These are phyloP conservation scores for Zingel zingel DNA, from an alignment of 2,113 vertebrate genomes.

Conservation along the genomic window DNA sequence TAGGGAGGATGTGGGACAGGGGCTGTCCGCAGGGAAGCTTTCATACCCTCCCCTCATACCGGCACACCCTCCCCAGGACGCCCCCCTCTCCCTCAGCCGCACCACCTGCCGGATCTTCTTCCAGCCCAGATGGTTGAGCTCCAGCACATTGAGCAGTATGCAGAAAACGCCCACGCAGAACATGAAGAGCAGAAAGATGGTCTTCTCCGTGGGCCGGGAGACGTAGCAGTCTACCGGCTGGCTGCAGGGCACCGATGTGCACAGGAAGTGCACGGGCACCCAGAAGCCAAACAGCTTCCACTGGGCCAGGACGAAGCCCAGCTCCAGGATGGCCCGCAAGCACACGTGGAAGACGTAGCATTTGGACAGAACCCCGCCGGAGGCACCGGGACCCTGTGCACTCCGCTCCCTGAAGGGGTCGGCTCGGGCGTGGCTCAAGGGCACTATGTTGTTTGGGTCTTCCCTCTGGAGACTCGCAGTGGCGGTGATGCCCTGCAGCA, in stretches of 20 bases:
- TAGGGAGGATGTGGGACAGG: conserved; percentile 70
- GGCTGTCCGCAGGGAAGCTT: conserved; percentile 69
- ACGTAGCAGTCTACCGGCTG: conserved; percentile 85
- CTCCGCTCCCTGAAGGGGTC: conserved; percentile 3
- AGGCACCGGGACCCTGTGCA: neutral
- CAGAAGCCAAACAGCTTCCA: conserved; percentile 86
- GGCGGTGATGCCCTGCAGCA: conserved; percentile 70
- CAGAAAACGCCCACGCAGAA: conserved; percentile 84
- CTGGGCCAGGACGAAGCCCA: conserved; percentile 82
- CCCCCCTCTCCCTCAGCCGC: conserved; percentile 38
- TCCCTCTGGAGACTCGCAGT: conserved; percentile 72
- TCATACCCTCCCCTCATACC: conserved; percentile 57
- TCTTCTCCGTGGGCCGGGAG: conserved; percentile 86
- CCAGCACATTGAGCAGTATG: conserved; percentile 83
- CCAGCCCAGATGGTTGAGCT: conserved; percentile 87
- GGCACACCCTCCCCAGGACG: conserved; percentile 33
- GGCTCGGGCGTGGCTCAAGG: conserved; percentile 18
- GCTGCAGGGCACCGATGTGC: conserved; percentile 74
- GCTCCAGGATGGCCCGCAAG: conserved; percentile 80
- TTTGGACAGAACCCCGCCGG: conserved; percentile 82
- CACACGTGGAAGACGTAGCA: conserved; percentile 85
- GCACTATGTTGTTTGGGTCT: conserved; percentile 42
- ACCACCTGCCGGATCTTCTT: conserved; percentile 79
- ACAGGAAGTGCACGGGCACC: conserved; percentile 82
- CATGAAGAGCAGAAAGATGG: conserved; percentile 86